Conservation (phyloP, 2,113 vertebrate species). For the Meriones unguiculatus region DNA sequence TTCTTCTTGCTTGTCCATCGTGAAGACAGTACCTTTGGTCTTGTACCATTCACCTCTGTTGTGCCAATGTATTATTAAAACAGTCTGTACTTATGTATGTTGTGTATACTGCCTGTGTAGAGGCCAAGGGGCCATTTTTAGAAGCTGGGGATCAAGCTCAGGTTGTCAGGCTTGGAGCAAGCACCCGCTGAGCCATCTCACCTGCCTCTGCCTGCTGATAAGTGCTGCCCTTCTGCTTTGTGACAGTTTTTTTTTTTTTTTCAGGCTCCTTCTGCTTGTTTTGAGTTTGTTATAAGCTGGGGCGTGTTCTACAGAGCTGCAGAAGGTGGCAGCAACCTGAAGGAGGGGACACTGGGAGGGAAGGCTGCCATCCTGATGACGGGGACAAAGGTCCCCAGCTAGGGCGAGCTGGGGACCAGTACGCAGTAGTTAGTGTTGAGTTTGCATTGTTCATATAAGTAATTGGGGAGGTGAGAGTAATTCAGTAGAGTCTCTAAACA, state of each 20-base stretch:
- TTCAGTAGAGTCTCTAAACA: background rate
- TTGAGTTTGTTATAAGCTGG: background rate
- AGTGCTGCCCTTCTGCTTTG: background rate
- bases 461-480: background rate
- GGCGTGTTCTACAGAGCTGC: background rate
- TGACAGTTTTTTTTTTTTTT: background rate
- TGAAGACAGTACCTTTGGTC: background rate
- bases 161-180: too few relatives aligned
- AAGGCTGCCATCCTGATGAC: background rate
- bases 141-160: background rate
- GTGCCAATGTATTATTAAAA: background rate
- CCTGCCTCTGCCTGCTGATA: background rate
- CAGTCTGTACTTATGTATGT: background rate
- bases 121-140: background rate
- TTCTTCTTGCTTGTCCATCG: constrained; percentile 26
- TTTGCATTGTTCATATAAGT: background rate
- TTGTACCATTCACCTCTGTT: background rate
- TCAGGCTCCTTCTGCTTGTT: background rate
- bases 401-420: background rate
- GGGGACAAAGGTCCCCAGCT: background rate
- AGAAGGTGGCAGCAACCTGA: background rate
- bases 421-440: background rate
- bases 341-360: background rate
- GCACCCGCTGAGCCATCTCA: background rate
- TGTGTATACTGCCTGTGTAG: background rate